phyloP scores from a whole-genome alignment of 1,140 invertebrate species.

The Neomicropteryx cornuta region DNA sequence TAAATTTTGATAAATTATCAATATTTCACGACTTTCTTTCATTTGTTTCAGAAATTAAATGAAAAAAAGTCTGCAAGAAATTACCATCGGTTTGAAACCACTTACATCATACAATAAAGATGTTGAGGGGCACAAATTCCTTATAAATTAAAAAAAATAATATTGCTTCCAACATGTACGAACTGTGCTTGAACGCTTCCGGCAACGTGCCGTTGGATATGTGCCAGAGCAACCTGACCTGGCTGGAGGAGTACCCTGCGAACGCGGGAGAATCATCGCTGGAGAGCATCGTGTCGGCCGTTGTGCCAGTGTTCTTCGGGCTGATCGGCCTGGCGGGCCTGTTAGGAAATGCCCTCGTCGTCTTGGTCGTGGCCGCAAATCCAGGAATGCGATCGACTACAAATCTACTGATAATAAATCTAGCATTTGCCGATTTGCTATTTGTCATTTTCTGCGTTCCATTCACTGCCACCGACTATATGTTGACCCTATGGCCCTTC shows the following conservation, averaged over 20 bases:
- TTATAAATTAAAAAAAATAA: not conserved
- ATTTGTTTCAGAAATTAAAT: too few species aligned
- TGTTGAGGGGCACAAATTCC: too few species aligned
- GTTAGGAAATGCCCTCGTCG: constrained; percentile 79
- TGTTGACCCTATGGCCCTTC: constrained; percentile 81
- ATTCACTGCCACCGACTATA: constrained; percentile 83
- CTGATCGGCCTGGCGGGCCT: constrained; percentile 80
- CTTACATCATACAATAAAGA: too few species aligned
- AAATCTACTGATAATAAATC: constrained; percentile 82
- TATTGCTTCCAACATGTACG: not conserved
- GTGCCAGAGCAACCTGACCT: constrained; percentile 11
- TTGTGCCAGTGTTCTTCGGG: constrained; percentile 81
- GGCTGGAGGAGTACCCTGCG: constrained; percentile 15
- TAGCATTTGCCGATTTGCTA: constrained; percentile 81
- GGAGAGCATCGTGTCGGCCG: constrained; percentile 50
- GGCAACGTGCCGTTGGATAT: constrained; percentile 9
- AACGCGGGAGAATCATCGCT: constrained; percentile 34
- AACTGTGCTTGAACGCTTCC: not conserved
- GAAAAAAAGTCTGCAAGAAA: too few species aligned
- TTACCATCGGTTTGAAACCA: too few species aligned
- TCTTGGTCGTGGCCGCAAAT: constrained; percentile 75
- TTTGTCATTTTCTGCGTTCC: constrained; percentile 96
- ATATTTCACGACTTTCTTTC: too few species aligned
- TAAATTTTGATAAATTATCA: too few species aligned
- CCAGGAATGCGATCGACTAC: constrained; percentile 88